Evolutionary conservation across 2,888 invertebrate species (phyloP), one percentile per base, ranked within the genome.

Genomic region (Xestobium rufovillosum): DNA sequence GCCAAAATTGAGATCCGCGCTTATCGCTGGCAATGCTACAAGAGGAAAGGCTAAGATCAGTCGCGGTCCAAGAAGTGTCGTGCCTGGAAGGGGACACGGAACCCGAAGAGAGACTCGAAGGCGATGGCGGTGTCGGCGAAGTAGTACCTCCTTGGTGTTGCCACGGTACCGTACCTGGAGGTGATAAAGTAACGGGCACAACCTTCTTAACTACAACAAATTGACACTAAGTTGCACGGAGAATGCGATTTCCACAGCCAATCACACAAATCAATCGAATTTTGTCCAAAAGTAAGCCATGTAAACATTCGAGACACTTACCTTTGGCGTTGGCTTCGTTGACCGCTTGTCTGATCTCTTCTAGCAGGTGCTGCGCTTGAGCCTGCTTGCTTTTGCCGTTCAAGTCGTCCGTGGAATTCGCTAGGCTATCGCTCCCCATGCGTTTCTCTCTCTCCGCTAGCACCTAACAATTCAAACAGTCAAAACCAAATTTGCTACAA

Each of bases 241-340:
- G 33, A 25, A 36, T 34, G 37, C 36, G 29, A 36, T 29, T 16
- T 23, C 28, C 14, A 37, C 34, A 40, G 25, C 36, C 39, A 35
- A 38, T 28, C 29, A 34, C 30, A 34, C 31, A 39, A 34, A 23
- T 15, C 26, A 14, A 10, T 6, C 16, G n/a, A n/a, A n/a, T n/a
- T n/a, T n/a, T n/a, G n/a, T n/a, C n/a, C n/a, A n/a, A n/a, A n/a
- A n/a, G n/a, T n/a, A n/a, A n/a, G n/a, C n/a, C n/a, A n/a, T n/a
- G n/a, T n/a, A n/a, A n/a, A n/a, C n/a, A n/a, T n/a, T n/a, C n/a
- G n/a, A n/a, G n/a, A n/a, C 16, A 40, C 43, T 46, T 67, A 86
- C 87, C 86, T 81, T 84, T 76, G 47, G 85, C 84, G 70, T 85
- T 87, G 49, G 87, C 87, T 69, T 88, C 87, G 66, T 79, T 85